Evolutionary conservation across 2,113 vertebrate genomes (phyloP).

Genomic region (Ciconia stormi): DNA sequence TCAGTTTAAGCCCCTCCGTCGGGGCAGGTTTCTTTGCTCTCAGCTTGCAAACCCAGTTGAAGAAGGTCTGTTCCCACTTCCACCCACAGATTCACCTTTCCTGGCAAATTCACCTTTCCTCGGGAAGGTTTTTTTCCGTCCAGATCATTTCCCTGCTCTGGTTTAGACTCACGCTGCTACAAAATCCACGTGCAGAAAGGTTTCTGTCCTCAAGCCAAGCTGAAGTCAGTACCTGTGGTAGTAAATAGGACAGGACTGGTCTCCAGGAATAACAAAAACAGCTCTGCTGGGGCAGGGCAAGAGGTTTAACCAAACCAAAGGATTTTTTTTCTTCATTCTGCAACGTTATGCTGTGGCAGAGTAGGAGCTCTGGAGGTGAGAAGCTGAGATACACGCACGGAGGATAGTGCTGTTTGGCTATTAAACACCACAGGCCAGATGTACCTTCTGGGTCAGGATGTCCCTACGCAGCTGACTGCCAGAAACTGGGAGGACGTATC

Average conservation of each 20-base stretch:
- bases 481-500: neutral
- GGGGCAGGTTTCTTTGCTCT: neutral
- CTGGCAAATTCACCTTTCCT: neutral
- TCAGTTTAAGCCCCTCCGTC: neutral
- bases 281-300: neutral
- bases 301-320: neutral
- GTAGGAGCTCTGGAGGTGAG: neutral
- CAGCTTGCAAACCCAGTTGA: neutral
- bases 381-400: neutral
- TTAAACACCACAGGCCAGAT: neutral
- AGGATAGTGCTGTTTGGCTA: neutral
- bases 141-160: neutral
- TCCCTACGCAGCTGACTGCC: fast-evolving
- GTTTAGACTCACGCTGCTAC: neutral
- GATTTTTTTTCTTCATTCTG: neutral
- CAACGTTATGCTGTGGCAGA: fast-evolving
- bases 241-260: neutral
- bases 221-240: neutral
- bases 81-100: too few species aligned
- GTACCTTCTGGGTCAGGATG: neutral
- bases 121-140: neutral
- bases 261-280: neutral
- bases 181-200: neutral
- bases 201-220: neutral
- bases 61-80: neutral